These are phyloP conservation scores for Nasua narica DNA, from an alignment of 2,797 vertebrate genomes.

Conservation along the genomic window DNA sequence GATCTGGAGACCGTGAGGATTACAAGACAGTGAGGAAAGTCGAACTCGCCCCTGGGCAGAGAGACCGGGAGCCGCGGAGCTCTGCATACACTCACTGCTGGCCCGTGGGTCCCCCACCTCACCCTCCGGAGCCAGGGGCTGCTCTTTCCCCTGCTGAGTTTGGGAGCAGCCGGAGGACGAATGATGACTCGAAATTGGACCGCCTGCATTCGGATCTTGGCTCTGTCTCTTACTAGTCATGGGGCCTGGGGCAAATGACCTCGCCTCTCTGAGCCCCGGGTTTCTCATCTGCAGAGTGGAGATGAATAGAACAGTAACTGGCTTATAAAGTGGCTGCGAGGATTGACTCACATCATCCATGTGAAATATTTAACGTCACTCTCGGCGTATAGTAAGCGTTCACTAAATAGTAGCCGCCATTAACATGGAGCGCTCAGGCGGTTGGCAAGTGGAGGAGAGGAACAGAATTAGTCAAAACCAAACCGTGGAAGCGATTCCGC, in stretches of 20 bases:
- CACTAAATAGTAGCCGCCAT: neutral
- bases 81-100: neutral
- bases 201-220: slow-evolving; percentile 22
- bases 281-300: slow-evolving; percentile 36
- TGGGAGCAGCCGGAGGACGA: neutral
- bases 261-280: neutral
- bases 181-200: neutral
- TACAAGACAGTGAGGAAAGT: neutral
- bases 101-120: neutral
- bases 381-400: neutral
- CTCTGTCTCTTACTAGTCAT: neutral
- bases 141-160: neutral
- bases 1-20: neutral
- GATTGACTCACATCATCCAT: neutral
- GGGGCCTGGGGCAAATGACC: neutral
- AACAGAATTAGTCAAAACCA: slow-evolving; percentile 2
- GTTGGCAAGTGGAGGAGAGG: neutral
- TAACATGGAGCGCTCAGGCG: neutral
- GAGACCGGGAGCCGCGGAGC: neutral
- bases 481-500: neutral
- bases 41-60: neutral
- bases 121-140: neutral
- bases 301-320: slow-evolving; percentile 22
- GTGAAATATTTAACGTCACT: neutral
- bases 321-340: slow-evolving; percentile 14